Evolutionary conservation across 1,140 invertebrate species (phyloP).

Genomic region (Samia ricini): DNA sequence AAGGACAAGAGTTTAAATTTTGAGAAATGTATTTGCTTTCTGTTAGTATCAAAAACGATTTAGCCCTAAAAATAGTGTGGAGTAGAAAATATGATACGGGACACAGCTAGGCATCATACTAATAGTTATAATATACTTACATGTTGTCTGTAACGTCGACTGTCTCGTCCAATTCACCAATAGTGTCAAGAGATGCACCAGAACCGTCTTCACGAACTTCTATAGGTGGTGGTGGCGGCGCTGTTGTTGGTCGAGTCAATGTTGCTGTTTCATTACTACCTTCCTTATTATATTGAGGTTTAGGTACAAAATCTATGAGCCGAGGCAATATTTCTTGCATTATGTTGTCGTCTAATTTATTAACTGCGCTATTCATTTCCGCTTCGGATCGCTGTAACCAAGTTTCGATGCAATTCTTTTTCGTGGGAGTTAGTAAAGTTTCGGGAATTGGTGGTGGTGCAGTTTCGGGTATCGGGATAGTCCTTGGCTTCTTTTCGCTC

Average conservation of each 20-base stretch:
- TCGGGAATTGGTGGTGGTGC: constrained; percentile 45
- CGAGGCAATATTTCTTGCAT: constrained; percentile 78
- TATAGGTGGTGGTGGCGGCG: constrained; percentile 55
- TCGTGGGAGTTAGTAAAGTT: constrained; percentile 69
- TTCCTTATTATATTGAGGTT: constrained; percentile 69
- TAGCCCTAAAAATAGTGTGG: neutral
- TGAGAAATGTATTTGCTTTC: no score
- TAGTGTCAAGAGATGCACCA: constrained; percentile 79
- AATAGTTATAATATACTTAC: constrained; percentile 45
- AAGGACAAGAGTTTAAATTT: no score
- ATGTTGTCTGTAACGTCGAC: constrained; percentile 57
- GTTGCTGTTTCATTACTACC: constrained; percentile 40
- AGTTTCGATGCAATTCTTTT: constrained; percentile 74
- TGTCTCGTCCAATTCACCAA: constrained; percentile 82
- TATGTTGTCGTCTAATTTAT: constrained; percentile 49
- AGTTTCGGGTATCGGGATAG: constrained; percentile 50
- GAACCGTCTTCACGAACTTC: constrained; percentile 69
- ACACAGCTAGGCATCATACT: neutral
- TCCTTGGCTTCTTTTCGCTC: constrained; percentile 57
- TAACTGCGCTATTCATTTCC: constrained; percentile 64
- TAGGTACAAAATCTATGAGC: constrained; percentile 84
- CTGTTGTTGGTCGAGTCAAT: constrained; percentile 49
- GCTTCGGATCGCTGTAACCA: constrained; percentile 74
- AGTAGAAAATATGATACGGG: no score
- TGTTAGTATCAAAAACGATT: no score